phyloP scores from a whole-genome alignment of 92 coral and sea anemone species.

The Paragorgia papillata region DNA sequence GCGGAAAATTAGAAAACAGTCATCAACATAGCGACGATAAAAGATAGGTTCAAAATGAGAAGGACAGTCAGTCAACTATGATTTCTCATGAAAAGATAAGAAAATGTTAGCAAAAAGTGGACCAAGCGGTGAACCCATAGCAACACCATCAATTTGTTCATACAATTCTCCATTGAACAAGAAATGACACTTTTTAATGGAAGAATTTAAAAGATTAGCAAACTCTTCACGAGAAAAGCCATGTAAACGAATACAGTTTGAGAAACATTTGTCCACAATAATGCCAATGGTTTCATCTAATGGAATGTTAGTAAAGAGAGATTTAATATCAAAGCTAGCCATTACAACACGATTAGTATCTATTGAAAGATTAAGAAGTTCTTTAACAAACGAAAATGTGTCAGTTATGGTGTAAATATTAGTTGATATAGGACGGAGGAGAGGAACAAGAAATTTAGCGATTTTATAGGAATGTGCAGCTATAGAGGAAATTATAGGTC shows the following conservation, averaged over 20 bases:
- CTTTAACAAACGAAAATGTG: not conserved
- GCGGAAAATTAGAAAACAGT: conserved; percentile 10
- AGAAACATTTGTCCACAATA: not conserved
- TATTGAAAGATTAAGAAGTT: not conserved
- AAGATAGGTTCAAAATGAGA: conserved; percentile 1
- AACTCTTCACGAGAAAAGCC: not conserved
- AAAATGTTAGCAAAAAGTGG: conserved; percentile 31
- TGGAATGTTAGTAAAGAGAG: conserved; percentile 1
- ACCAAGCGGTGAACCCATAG: conserved; percentile 32
- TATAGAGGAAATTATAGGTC: too few relatives aligned
- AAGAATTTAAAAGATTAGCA: not conserved
- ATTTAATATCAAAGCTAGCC: not conserved
- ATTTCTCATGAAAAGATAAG: not conserved
- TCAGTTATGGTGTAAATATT: not conserved
- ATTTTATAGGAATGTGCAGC: too few relatives aligned
- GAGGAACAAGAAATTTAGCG: not conserved
- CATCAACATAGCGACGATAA: conserved; percentile 37
- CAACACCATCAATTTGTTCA: conserved; percentile 13
- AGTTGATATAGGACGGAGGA: not conserved
- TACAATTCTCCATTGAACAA: conserved; percentile 1
- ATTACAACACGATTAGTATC: not conserved
- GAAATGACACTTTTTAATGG: conserved; percentile 6
- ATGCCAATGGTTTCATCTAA: not conserved
- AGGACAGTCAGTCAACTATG: conserved; percentile 28
- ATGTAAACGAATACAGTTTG: not conserved